phyloP scores from a whole-genome alignment of 2,797 vertebrate genomes.

The Heteromormyrus szaboi region DNA sequence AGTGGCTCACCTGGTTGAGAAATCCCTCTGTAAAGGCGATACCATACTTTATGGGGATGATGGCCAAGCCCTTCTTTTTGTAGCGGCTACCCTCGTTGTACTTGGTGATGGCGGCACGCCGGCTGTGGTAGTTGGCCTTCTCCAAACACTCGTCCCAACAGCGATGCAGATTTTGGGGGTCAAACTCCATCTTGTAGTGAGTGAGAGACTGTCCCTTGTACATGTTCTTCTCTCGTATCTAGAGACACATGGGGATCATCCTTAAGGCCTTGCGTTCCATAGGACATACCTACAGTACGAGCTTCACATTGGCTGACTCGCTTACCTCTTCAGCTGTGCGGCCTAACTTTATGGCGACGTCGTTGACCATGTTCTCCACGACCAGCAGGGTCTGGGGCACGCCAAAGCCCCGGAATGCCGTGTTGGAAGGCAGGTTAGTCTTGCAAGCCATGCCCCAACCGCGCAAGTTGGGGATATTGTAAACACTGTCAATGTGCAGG shows the following conservation, averaged over 20 bases:
- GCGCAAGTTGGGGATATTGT: constrained; percentile 59
- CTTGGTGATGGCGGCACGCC: constrained; percentile 45
- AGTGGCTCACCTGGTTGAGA: constrained; percentile 71
- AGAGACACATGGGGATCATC: too few species aligned
- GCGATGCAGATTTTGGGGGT: constrained; percentile 60
- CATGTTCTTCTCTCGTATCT: constrained; percentile 84
- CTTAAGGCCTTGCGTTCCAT: background rate
- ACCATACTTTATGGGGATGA: constrained; percentile 78
- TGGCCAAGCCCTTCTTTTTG: constrained; percentile 78
- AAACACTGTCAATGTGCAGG: constrained; percentile 58
- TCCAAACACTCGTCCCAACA: constrained; percentile 78
- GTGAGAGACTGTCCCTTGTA: constrained; percentile 65
- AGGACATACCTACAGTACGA: background rate
- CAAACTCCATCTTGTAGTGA: constrained; percentile 71
- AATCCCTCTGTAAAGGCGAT: constrained; percentile 59
- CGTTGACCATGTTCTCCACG: constrained; percentile 59
- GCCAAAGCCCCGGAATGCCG: constrained; percentile 64
- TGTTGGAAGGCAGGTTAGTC: constrained; percentile 68
- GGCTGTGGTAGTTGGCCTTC: constrained; percentile 52
- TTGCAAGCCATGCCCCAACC: constrained; percentile 44
- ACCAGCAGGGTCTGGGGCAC: constrained; percentile 57
- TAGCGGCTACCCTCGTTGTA: constrained; percentile 77
- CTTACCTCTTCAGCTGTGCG: constrained; percentile 53
- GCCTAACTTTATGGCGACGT: constrained; percentile 53
- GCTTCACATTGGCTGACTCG: background rate